Evolutionary conservation across 2,797 vertebrate genomes (phyloP).

Genomic region (Onychomys torridus): DNA sequence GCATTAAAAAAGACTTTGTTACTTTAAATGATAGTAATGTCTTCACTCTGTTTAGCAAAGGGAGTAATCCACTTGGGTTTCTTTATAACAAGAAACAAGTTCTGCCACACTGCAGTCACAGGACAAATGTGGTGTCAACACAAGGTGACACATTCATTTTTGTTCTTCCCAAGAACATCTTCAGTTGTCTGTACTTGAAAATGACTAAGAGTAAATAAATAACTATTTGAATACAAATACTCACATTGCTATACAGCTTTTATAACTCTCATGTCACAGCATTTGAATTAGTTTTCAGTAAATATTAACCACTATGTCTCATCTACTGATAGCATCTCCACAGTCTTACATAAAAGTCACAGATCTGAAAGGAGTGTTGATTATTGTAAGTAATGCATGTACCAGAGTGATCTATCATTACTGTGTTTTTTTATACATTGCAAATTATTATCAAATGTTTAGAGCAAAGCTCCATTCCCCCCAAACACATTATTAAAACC

Average conservation of each 20-base stretch:
- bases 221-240: slow-evolving; percentile 49
- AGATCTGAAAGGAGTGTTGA: slow-evolving; percentile 45
- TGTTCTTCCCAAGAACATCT: slow-evolving; percentile 69
- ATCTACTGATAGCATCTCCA: not conserved
- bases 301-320: slow-evolving; percentile 28
- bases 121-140: slow-evolving; percentile 42
- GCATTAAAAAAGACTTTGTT: slow-evolving; percentile 3
- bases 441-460: slow-evolving; percentile 51
- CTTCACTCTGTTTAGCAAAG: not conserved
- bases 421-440: slow-evolving; percentile 12
- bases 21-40: slow-evolving; percentile 52
- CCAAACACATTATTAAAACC: slow-evolving; percentile 45
- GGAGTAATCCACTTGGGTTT: slow-evolving; percentile 25
- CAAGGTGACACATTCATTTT: slow-evolving; percentile 69
- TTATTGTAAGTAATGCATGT: slow-evolving; percentile 29
- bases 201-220: slow-evolving; percentile 73
- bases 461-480: not conserved
- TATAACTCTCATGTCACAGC: slow-evolving; percentile 6
- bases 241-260: slow-evolving; percentile 32
- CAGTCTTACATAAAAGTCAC: slow-evolving; percentile 32
- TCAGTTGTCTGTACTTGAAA: slow-evolving; percentile 66
- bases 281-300: slow-evolving; percentile 69
- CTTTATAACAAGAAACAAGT: slow-evolving; percentile 44
- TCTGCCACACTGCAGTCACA: slow-evolving; percentile 20
- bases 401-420: not conserved